These are phyloP conservation scores for Apogon hyalosoma DNA, from an alignment of 2,797 vertebrate species.

Conservation along the genomic window DNA sequence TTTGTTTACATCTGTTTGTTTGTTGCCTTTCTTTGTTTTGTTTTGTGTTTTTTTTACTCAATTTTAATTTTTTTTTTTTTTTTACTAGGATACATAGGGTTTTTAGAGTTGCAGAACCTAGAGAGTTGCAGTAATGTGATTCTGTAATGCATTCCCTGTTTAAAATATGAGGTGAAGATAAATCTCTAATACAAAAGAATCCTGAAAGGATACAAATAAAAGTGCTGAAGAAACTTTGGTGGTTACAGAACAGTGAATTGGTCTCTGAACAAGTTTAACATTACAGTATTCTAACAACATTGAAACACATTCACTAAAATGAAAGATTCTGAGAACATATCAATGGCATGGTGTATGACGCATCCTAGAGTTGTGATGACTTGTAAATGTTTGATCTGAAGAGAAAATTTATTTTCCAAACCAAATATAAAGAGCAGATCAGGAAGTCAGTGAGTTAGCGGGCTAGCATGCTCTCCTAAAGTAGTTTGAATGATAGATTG, in stretches of 20 bases:
- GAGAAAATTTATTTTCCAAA: conserved; percentile 16
- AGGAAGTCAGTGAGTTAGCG: conserved; percentile 44
- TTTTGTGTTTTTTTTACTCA: conserved; percentile 38
- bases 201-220: conserved; percentile 66
- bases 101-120: conserved; percentile 73
- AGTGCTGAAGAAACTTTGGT: conserved; percentile 61
- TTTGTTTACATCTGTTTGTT: conserved; percentile 60
- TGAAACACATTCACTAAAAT: neutral
- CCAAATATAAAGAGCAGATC: conserved; percentile 18
- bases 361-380: conserved; percentile 33
- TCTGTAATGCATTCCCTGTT: conserved; percentile 79
- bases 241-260: conserved; percentile 53
- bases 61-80: conserved; percentile 48
- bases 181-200: conserved; percentile 43
- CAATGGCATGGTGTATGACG: conserved; percentile 32
- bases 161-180: conserved; percentile 51
- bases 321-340: neutral
- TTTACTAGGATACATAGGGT: conserved; percentile 59
- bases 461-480: conserved; percentile 61
- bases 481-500: conserved; percentile 54
- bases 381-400: conserved; percentile 31
- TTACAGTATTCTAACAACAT: neutral
- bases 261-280: conserved; percentile 41
- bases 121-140: conserved; percentile 78
- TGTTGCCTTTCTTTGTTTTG: conserved; percentile 54